Conservation (phyloP, 2,113 vertebrate genomes). For the Forbesichthys agassizii region DNA sequence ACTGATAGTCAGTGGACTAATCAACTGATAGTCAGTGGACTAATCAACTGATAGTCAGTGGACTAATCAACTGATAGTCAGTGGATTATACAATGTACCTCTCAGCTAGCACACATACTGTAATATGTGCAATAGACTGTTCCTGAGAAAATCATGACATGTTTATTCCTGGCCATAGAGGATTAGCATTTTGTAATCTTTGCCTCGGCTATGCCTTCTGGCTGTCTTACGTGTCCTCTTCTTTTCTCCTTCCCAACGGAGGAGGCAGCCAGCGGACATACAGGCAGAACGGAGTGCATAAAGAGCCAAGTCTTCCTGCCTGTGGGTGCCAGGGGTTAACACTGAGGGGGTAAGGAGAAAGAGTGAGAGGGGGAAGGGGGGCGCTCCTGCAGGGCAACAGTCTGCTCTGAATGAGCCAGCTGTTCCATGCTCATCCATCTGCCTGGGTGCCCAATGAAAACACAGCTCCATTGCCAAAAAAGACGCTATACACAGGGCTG, state of each 20-base stretch:
- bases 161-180: background rate
- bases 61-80: no score
- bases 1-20: no score
- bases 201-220: conserved; percentile 6
- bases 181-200: conserved; percentile 29
- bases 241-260: conserved; percentile 40
- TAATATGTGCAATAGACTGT: no score
- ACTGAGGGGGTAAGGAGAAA: conserved; percentile 46
- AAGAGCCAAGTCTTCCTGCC: conserved; percentile 53
- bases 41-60: no score
- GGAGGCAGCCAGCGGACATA: conserved; percentile 53
- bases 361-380: conserved; percentile 44
- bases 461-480: conserved; percentile 39
- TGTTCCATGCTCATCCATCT: conserved; percentile 58
- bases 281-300: conserved; percentile 8
- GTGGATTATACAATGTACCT: no score
- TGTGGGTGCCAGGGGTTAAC: conserved; percentile 58
- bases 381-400: conserved; percentile 60
- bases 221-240: conserved; percentile 26
- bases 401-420: conserved; percentile 70
- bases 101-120: background rate
- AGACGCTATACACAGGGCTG: conserved; percentile 15
- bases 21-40: no score
- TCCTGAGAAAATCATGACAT: background rate
- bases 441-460: conserved; percentile 46